phyloP scores from a whole-genome alignment of 1,140 invertebrate genomes.

The Arion vulgaris region DNA sequence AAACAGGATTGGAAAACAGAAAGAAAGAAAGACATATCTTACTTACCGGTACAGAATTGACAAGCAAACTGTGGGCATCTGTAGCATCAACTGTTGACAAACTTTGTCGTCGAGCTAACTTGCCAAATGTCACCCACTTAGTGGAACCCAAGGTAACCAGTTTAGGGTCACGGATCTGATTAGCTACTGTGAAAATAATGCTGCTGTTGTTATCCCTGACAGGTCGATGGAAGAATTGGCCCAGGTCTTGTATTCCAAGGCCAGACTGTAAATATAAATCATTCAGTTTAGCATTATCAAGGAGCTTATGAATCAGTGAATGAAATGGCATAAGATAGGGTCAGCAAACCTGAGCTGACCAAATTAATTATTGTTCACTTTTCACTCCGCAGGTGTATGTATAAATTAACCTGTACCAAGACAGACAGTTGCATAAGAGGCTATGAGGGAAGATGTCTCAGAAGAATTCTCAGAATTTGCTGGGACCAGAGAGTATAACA shows the following conservation, averaged over 20 bases:
- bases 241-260: constrained; percentile 90
- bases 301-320: too few relatives aligned
- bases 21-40: too few relatives aligned
- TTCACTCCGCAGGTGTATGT: too few relatives aligned
- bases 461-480: too few relatives aligned
- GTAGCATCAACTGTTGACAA: constrained; percentile 47
- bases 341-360: too few relatives aligned
- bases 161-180: constrained; percentile 87
- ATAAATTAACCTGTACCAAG: too few relatives aligned
- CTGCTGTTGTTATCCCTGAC: constrained; percentile 89
- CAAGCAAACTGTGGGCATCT: constrained; percentile 78
- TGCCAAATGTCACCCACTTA: constrained; percentile 89
- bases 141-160: constrained; percentile 78
- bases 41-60: constrained; percentile 59
- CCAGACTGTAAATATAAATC: constrained; percentile 74
- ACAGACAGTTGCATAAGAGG: too few relatives aligned
- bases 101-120: constrained; percentile 75
- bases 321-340: too few relatives aligned
- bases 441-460: too few relatives aligned
- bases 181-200: constrained; percentile 90
- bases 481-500: too few relatives aligned
- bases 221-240: constrained; percentile 92
- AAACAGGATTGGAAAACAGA: too few relatives aligned
- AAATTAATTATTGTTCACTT: too few relatives aligned
- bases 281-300: background rate